Evolutionary conservation across 2,113 vertebrate species (phyloP).

Genomic region (Acrocephalus kingi): DNA sequence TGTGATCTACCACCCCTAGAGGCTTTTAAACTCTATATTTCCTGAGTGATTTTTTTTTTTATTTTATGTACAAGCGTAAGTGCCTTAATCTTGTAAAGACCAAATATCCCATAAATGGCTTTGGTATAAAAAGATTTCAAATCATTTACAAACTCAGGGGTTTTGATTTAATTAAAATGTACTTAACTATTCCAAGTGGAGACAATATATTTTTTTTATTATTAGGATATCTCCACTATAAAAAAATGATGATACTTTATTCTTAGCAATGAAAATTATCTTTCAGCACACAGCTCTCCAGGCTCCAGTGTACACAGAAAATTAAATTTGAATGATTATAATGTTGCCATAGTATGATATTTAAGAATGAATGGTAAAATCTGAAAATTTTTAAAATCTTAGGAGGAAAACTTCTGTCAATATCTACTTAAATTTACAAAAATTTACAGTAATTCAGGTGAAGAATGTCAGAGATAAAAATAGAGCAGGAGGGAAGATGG

Average conservation of each 20-base stretch:
- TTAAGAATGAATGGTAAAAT: background rate
- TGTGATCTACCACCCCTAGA: background rate
- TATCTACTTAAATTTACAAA: background rate
- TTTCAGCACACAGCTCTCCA: background rate
- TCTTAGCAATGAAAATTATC: background rate
- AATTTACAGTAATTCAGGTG: background rate
- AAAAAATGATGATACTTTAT: background rate
- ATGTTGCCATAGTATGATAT: background rate
- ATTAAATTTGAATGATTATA: background rate
- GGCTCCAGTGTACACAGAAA: background rate
- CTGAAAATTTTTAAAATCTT: background rate
- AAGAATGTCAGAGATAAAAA: background rate
- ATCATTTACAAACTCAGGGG: background rate
- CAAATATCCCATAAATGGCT: background rate
- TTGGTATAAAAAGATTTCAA: background rate
- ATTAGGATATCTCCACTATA: background rate
- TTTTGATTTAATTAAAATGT: background rate
- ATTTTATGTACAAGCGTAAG: background rate
- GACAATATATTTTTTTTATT: background rate
- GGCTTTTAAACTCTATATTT: background rate
- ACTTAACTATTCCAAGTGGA: background rate
- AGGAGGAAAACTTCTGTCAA: background rate
- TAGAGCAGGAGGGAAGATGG: background rate
- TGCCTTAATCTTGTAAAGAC: background rate
- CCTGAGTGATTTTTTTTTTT: background rate